These are phyloP conservation scores for Planiliza haematocheilus DNA, from an alignment of 2,113 vertebrate genomes.

Conservation along the genomic window DNA sequence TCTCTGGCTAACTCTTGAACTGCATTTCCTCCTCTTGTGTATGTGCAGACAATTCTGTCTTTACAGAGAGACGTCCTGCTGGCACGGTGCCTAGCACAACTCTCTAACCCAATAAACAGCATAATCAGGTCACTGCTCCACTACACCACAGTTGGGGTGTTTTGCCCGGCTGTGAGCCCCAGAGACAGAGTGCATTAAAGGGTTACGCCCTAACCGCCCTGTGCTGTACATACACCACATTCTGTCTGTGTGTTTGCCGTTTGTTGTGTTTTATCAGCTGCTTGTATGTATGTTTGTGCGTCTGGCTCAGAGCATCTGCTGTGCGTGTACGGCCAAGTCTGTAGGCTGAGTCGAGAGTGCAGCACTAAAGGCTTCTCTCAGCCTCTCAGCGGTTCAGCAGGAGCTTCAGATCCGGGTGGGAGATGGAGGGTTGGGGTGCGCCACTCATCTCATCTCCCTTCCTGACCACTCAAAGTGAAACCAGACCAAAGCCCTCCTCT, in stretches of 20 bases:
- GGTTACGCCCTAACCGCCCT: slow-evolving; percentile 29
- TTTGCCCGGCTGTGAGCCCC: slow-evolving; percentile 39
- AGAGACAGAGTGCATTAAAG: slow-evolving; percentile 33
- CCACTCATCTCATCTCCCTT: neutral
- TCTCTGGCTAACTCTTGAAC: slow-evolving; percentile 11
- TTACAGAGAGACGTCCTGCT: slow-evolving; percentile 47
- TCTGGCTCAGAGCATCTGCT: slow-evolving; percentile 48
- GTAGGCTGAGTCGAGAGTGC: slow-evolving; percentile 46
- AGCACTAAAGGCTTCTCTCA: slow-evolving; percentile 45
- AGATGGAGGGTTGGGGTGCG: slow-evolving; percentile 21
- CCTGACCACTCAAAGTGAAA: slow-evolving; percentile 50
- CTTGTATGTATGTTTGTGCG: slow-evolving; percentile 40
- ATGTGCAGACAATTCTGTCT: slow-evolving; percentile 43
- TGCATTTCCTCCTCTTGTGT: slow-evolving; percentile 36
- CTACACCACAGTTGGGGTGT: slow-evolving; percentile 22
- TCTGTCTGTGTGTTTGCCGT: slow-evolving; percentile 24
- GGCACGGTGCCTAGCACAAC: slow-evolving; percentile 46
- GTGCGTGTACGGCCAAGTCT: slow-evolving; percentile 40
- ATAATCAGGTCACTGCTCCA: slow-evolving; percentile 53
- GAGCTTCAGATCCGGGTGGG: slow-evolving; percentile 49
- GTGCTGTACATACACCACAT: slow-evolving; percentile 19
- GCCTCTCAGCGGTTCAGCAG: slow-evolving; percentile 54
- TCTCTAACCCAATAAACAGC: slow-evolving; percentile 67
- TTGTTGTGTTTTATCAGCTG: slow-evolving; percentile 43
- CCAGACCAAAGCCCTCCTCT: slow-evolving; percentile 45